A percentile compares a stretch with the other conserved stretches of the same genome.
phyloP scores from a whole-genome alignment of 2,888 invertebrate genomes.

The Aleiodes alternator region DNA sequence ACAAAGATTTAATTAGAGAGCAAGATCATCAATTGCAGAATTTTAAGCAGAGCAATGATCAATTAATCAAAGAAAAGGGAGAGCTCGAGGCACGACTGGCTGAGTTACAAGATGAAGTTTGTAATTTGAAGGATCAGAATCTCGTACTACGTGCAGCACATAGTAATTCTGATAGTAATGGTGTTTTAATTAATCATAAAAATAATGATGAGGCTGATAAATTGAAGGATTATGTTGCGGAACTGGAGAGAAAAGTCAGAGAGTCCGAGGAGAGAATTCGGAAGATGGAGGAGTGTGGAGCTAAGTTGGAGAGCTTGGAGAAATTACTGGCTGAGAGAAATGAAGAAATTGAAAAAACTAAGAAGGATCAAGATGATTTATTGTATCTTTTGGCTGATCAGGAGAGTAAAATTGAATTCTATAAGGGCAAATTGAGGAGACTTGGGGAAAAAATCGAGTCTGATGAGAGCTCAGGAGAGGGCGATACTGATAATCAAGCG shows the following conservation, averaged over 20 bases:
- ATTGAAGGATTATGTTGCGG: conserved; percentile 61
- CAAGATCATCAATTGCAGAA: conserved; percentile 86
- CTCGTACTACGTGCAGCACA: conserved; percentile 85
- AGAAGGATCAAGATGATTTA: conserved; percentile 95
- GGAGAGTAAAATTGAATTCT: conserved; percentile 82
- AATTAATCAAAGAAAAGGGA: conserved; percentile 64
- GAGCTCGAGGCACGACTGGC: conserved; percentile 75
- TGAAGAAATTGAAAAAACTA: conserved; percentile 81
- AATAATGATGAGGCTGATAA: conserved; percentile 49
- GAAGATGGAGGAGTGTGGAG: conserved; percentile 56
- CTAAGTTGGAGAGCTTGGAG: conserved; percentile 60
- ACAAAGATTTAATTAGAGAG: conserved; percentile 93
- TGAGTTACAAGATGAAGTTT: conserved; percentile 83
- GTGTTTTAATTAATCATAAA: conserved; percentile 49
- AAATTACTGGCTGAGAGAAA: conserved; percentile 69
- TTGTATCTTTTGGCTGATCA: conserved; percentile 93
- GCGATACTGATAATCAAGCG: conserved; percentile 68
- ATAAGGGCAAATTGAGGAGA: conserved; percentile 78
- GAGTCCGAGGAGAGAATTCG: conserved; percentile 56
- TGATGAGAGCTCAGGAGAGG: conserved; percentile 69
- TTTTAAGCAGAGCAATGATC: conserved; percentile 64
- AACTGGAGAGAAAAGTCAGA: conserved; percentile 65
- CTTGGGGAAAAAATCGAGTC: conserved; percentile 77
- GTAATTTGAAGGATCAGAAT: conserved; percentile 90
- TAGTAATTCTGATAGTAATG: conserved; percentile 62